These are phyloP conservation scores for Sardina pilchardus DNA, from an alignment of 2,113 vertebrate species.

Conservation along the genomic window DNA sequence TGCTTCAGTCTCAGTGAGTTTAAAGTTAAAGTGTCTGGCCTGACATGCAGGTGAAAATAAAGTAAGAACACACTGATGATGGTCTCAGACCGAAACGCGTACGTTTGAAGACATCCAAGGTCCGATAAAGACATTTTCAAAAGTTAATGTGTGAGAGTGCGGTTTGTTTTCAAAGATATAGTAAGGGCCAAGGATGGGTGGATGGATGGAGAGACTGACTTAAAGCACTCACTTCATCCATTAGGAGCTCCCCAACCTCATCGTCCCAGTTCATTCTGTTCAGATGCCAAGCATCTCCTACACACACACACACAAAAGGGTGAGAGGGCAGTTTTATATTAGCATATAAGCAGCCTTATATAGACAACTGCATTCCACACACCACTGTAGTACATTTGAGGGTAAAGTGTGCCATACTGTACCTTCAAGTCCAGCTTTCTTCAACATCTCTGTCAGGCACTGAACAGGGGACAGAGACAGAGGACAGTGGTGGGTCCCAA, in stretches of 20 bases:
- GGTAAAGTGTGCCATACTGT: constrained; percentile 48
- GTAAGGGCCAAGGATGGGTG: not conserved
- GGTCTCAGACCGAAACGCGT: no score
- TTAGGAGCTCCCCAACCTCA: constrained; percentile 83
- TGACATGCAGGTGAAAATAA: not conserved
- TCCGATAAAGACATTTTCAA: no score
- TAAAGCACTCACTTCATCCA: constrained; percentile 74
- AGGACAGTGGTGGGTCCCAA: not conserved
- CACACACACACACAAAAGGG: constrained; percentile 17
- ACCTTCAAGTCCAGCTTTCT: constrained; percentile 82
- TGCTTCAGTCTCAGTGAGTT: not conserved
- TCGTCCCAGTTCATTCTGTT: constrained; percentile 88
- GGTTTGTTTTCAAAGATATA: no score
- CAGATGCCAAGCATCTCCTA: constrained; percentile 83
- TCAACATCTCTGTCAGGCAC: constrained; percentile 86
- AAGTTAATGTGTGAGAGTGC: no score
- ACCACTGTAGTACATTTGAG: not conserved
- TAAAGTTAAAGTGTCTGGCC: not conserved
- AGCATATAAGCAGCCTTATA: no score
- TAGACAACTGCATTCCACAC: not conserved
- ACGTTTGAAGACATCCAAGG: no score
- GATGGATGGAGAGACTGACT: not conserved
- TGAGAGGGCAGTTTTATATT: no score
- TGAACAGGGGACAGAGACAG: constrained; percentile 59
- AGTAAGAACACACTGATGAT: no score